A percentile compares a stretch with the other conserved stretches of the same genome.
Conservation (phyloP, 2,113 vertebrate species). For the Psilopogon haemacephalus region DNA sequence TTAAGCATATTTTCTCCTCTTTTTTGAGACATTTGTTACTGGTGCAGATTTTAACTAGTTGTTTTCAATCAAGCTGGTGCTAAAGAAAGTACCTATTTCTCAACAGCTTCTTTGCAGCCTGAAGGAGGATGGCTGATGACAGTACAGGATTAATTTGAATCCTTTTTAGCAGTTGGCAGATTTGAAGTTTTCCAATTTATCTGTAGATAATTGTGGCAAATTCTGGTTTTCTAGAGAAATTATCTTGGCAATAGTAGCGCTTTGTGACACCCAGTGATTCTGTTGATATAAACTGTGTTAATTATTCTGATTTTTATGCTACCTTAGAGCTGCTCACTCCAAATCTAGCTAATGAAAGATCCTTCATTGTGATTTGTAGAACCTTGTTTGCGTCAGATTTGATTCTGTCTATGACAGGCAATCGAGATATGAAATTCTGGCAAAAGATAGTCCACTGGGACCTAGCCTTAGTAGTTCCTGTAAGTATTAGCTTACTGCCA, state of each 20-base stretch:
- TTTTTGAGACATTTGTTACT: not conserved
- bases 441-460: not conserved
- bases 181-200: not conserved
- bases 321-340: not conserved
- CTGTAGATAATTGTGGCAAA: not conserved
- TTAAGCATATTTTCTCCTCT: not conserved
- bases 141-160: not conserved
- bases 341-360: not conserved
- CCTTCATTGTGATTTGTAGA: not conserved
- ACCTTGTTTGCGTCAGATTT: not conserved
- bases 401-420: not conserved
- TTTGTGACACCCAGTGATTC: rapidly evolving
- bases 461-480: not conserved
- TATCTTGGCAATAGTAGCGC: not conserved
- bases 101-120: not conserved
- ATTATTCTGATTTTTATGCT: not conserved
- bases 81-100: not conserved
- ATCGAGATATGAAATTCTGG: not conserved
- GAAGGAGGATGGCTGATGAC: not conserved
- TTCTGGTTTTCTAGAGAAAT: not conserved
- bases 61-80: not conserved
- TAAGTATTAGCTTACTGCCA: not conserved
- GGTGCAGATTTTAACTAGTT: not conserved
- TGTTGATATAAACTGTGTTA: not conserved
- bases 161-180: not conserved